Evolutionary conservation across 2,888 invertebrate genomes (phyloP), one percentile per base, ranked within the genome.

Genomic region (Parnassius apollo): DNA sequence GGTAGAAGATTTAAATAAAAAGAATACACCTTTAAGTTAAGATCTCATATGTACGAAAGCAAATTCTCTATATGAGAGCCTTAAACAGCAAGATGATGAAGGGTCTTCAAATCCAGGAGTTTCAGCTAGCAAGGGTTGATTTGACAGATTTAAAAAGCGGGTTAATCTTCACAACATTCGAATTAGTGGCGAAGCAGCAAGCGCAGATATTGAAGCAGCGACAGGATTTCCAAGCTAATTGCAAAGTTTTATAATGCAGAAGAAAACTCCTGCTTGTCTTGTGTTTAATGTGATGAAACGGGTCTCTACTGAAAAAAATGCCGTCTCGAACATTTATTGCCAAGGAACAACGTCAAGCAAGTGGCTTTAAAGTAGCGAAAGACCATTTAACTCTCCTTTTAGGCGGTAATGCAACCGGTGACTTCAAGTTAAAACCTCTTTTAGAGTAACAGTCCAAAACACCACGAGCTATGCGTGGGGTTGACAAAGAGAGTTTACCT

Each of bases 321-420:
- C 53, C 53, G 9, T 61, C 65, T 58, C 54, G 64, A 57, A 69
- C 66, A 46, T 67, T 65, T 50, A 66, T 70, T 18, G 61, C 61
- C 13, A 61, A 62, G 25, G 59, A 66, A 65, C 67, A 67, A 59
- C 51, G 69, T 57, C 63, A 59, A 50, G 65, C 66, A n/a, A 64
- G 64, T 61, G 69, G 71, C 51, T 77, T 71, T 65, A 74, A 75
- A 66, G 73, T 66, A 53, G 68, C 72, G 13, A 75, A 75, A 69
- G 70, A 76, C 65, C 68, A 74, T 51, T 60, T 76, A 9, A 75
- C 75, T 59, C 65, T 78, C 61, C 65, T 75, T 48, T 62, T 77
- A 56, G 71, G 75, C 60, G 69, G 65, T 59, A 76, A 77, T 71
- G 76, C 73, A 42, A 65, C 66, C 62, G 75, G 62, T 49, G 62